A percentile compares a stretch with the other conserved stretches of the same genome.
Evolutionary conservation across 1,140 invertebrate genomes (phyloP).

Genomic region (Holotrichia oblita): DNA sequence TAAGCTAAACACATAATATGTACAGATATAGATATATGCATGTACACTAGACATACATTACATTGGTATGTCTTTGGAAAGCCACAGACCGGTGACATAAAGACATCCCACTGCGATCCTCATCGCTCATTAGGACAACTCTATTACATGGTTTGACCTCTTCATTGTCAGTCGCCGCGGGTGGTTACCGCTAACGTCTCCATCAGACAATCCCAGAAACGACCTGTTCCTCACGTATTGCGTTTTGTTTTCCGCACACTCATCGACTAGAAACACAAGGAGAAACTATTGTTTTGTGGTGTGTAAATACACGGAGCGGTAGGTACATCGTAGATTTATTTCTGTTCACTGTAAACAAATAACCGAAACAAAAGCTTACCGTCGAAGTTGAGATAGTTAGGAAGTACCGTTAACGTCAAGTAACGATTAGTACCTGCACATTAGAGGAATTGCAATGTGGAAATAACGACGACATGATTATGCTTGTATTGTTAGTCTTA

Average conservation of each 20-base stretch:
- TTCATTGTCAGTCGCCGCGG: slow-evolving; percentile 49
- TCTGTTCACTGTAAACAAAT: background rate
- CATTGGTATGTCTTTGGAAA: slow-evolving; percentile 19
- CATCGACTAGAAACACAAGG: background rate
- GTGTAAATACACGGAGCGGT: background rate
- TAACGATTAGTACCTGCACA: slow-evolving; percentile 4
- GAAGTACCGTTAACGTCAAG: background rate
- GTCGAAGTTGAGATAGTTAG: background rate
- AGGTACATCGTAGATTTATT: background rate
- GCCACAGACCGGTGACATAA: slow-evolving; percentile 11
- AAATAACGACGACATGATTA: no score
- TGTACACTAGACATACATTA: slow-evolving; percentile 5
- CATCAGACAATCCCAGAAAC: slow-evolving; percentile 37
- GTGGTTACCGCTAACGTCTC: slow-evolving; percentile 41
- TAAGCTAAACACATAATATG: no score
- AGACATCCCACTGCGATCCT: slow-evolving; percentile 44
- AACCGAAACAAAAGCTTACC: background rate
- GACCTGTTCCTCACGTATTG: slow-evolving; percentile 24
- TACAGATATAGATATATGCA: no score
- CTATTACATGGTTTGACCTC: slow-evolving; percentile 47
- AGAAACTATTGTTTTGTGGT: slow-evolving; percentile 21
- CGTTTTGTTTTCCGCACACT: slow-evolving; percentile 32
- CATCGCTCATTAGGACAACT: slow-evolving; percentile 54
- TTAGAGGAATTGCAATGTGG: background rate
- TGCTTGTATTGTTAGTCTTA: no score